Evolutionary conservation across 2,113 vertebrate genomes (phyloP).

Genomic region (Oreochromis spilurus): DNA sequence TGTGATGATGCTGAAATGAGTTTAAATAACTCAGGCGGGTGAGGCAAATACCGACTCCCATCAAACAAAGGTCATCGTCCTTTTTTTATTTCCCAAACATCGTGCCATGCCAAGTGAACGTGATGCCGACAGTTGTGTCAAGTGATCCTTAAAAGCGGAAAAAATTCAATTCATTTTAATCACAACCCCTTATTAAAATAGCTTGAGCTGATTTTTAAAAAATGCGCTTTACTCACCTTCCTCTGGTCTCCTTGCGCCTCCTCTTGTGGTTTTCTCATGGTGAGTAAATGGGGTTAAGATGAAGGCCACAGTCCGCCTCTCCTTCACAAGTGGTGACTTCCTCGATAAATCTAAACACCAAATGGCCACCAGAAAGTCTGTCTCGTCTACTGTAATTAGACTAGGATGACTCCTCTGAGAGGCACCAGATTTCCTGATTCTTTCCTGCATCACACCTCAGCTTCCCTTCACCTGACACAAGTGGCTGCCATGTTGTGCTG

Average conservation of each 20-base stretch:
- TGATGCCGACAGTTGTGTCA: neutral
- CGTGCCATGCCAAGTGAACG: neutral
- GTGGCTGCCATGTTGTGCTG: neutral
- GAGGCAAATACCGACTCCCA: neutral
- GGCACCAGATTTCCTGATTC: neutral
- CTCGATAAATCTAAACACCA: neutral
- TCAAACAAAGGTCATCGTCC: conserved; percentile 27
- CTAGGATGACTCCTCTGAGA: conserved; percentile 15
- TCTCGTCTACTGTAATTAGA: conserved; percentile 11
- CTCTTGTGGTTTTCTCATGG: neutral
- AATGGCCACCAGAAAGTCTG: neutral
- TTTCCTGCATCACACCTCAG: conserved; percentile 49
- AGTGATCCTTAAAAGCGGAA: neutral
- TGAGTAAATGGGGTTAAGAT: neutral
- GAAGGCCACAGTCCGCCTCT: conserved; percentile 4
- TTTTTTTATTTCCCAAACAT: conserved; percentile 4
- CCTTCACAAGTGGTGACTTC: neutral
- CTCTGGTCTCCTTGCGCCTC: neutral
- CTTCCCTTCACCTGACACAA: conserved; percentile 36
- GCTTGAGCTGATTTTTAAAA: neutral
- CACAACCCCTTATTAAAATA: accelerated
- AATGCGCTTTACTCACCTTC: conserved; percentile 34
- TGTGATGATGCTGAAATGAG: conserved; percentile 18
- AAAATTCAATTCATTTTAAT: neutral
- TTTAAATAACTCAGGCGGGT: conserved; percentile 31